phyloP scores from a whole-genome alignment of 2,797 vertebrate genomes.

The Sarcophilus harrisii region DNA sequence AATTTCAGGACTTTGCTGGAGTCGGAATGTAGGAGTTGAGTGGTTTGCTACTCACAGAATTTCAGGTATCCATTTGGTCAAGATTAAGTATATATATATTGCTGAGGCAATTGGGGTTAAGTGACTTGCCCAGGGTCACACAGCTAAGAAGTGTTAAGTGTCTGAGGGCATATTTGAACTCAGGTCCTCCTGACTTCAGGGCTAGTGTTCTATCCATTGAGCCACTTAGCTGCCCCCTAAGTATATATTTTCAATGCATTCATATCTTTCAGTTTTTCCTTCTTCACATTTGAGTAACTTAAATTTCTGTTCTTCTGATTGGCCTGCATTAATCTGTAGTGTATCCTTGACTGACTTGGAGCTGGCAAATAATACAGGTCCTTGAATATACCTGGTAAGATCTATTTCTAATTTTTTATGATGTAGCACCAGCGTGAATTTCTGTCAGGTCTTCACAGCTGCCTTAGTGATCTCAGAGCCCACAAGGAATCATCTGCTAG shows the following conservation, averaged over 20 bases:
- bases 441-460: neutral
- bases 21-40: neutral
- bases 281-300: neutral
- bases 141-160: too few relatives aligned
- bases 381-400: neutral
- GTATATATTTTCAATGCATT: neutral
- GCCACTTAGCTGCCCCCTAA: too few relatives aligned
- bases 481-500: neutral
- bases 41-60: neutral
- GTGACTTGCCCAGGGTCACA: too few relatives aligned
- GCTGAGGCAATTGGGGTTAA: too few relatives aligned
- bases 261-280: neutral
- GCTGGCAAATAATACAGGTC: neutral
- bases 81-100: neutral
- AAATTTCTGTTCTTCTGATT: neutral
- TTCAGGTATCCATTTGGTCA: neutral
- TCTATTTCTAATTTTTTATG: neutral
- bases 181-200: too few relatives aligned
- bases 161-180: too few relatives aligned
- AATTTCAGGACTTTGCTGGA: neutral
- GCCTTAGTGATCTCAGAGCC: neutral
- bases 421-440: neutral
- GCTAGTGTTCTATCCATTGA: too few relatives aligned
- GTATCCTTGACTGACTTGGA: neutral
- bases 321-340: neutral